phyloP scores from a whole-genome alignment of 1,140 invertebrate genomes.

The Scaptomyza pallida region DNA sequence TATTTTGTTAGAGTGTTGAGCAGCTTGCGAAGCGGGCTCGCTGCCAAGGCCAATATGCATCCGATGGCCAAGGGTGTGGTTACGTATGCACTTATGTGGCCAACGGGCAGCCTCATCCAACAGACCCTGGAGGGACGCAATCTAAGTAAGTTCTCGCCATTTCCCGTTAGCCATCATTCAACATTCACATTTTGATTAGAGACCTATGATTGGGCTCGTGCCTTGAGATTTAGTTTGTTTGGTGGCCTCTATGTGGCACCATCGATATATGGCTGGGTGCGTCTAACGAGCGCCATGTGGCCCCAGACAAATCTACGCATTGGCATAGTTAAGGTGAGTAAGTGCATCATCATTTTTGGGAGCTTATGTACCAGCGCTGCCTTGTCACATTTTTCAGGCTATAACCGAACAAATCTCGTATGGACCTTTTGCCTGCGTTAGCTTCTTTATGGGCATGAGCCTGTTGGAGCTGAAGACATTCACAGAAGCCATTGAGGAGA shows the following conservation, averaged over 20 bases:
- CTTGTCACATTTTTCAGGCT: constrained; percentile 85
- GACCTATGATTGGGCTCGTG: constrained; percentile 86
- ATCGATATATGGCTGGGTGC: constrained; percentile 89
- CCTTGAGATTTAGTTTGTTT: constrained; percentile 88
- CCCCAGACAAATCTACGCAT: constrained; percentile 87
- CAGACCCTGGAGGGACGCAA: constrained; percentile 85
- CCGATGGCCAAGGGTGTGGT: constrained; percentile 87
- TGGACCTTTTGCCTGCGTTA: constrained; percentile 90
- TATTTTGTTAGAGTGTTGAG: constrained; percentile 37
- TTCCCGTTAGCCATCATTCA: neutral
- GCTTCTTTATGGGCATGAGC: constrained; percentile 93
- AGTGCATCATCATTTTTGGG: neutral
- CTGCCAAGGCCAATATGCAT: constrained; percentile 48
- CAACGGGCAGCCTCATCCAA: constrained; percentile 87
- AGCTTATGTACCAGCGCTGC: neutral
- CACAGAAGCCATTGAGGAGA: constrained; percentile 88
- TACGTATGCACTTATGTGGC: constrained; percentile 90
- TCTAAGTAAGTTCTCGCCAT: constrained; percentile 63
- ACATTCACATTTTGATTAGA: constrained; percentile 52
- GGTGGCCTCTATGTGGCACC: constrained; percentile 90
- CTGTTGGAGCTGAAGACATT: constrained; percentile 90
- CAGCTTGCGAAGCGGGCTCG: constrained; percentile 28
- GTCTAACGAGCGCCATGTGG: constrained; percentile 87
- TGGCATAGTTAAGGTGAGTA: constrained; percentile 88
- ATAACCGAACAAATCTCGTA: constrained; percentile 92